A percentile compares a stretch with the other conserved stretches of the same genome.
Evolutionary conservation across 2,113 vertebrate genomes (phyloP).

Genomic region (Rattus rattus): DNA sequence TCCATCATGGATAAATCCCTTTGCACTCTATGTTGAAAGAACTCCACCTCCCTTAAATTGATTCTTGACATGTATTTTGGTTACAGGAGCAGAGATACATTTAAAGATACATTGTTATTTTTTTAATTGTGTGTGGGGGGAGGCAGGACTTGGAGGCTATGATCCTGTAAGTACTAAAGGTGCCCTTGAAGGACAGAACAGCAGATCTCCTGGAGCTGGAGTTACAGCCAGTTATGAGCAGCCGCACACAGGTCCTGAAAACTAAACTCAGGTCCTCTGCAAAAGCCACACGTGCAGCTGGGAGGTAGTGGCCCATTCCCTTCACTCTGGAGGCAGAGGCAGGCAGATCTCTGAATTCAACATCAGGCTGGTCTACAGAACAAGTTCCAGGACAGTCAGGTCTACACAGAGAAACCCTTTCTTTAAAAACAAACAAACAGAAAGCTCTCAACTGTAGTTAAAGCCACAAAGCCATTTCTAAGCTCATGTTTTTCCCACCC

Average conservation of each 20-base stretch:
- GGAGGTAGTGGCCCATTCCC: background rate
- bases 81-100: background rate
- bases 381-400: background rate
- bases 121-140: background rate
- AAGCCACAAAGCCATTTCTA: no score
- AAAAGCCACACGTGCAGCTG: background rate
- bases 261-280: background rate
- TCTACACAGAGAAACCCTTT: background rate
- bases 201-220: background rate
- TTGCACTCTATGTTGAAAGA: background rate
- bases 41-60: background rate
- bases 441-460: background rate
- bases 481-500: no score
- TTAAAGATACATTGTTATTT: background rate
- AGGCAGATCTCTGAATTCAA: background rate
- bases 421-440: background rate
- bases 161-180: background rate
- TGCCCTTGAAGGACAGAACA: background rate
- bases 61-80: background rate
- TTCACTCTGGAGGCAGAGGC: background rate
- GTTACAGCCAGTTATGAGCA: background rate
- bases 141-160: background rate
- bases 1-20: background rate
- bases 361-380: background rate
- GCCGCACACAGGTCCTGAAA: background rate